Evolutionary conservation across 2,797 vertebrate species (phyloP).

Genomic region (Leptoclinus maculatus): DNA sequence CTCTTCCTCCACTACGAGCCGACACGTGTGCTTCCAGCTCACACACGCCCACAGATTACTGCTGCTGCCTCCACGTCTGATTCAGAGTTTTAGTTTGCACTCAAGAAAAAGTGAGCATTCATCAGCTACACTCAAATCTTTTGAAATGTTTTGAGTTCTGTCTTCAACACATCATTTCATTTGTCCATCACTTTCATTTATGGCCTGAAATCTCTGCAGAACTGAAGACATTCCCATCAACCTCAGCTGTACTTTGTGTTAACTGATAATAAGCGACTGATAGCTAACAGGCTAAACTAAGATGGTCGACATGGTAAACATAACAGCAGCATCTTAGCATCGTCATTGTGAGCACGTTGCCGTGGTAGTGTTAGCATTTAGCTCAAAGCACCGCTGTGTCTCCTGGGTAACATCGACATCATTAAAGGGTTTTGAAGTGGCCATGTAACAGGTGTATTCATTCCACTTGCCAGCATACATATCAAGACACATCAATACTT

Average conservation of each 20-base stretch:
- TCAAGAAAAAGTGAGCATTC: neutral
- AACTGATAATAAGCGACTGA: neutral
- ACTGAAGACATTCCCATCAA: neutral
- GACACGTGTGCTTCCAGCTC: neutral
- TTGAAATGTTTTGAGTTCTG: neutral
- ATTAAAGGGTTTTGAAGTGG: neutral
- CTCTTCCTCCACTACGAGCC: constrained; percentile 20
- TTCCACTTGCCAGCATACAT: too few species aligned
- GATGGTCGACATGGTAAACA: neutral
- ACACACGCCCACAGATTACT: constrained; percentile 9
- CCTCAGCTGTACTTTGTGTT: neutral
- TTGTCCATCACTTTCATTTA: neutral
- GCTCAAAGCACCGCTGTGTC: neutral
- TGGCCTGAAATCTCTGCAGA: neutral
- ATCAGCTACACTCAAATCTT: neutral
- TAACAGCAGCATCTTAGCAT: neutral
- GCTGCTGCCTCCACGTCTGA: neutral
- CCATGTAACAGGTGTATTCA: neutral
- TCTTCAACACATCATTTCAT: neutral
- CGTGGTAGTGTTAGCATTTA: neutral
- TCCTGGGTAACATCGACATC: neutral
- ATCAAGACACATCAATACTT: too few species aligned
- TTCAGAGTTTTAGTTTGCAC: constrained; percentile 9
- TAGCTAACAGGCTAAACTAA: neutral
- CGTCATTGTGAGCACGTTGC: too few species aligned